Percentiles rank a stretch among this genome's conserved stretches.
Conservation (phyloP, 2,113 vertebrate species). For the Paramisgurnus dabryanus region DNA sequence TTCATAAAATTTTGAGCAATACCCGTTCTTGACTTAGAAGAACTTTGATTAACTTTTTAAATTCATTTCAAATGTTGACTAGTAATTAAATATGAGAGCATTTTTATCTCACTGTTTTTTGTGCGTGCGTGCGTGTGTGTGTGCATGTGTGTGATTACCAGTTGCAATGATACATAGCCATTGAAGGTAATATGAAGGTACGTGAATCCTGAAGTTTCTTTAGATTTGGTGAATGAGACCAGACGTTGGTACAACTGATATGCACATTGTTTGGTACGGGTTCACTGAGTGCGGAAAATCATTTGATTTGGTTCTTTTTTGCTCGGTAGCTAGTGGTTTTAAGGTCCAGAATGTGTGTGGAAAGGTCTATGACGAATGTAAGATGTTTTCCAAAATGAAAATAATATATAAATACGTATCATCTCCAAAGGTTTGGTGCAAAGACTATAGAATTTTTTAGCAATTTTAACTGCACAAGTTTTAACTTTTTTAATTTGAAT, state of each 20-base stretch:
- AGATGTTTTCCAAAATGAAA: constrained; percentile 66
- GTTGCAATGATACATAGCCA: neutral
- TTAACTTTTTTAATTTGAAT: constrained; percentile 37
- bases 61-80: too few relatives aligned
- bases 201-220: neutral
- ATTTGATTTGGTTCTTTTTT: constrained; percentile 6
- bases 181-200: constrained; percentile 10
- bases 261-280: neutral
- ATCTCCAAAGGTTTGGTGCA: constrained; percentile 57
- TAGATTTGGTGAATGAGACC: neutral
- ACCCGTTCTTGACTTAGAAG: too few relatives aligned
- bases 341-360: constrained; percentile 57
- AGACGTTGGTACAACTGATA: neutral
- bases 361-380: constrained; percentile 59
- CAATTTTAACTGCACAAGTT: constrained; percentile 52
- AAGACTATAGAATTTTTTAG: constrained; percentile 35
- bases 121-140: too few relatives aligned
- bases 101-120: too few relatives aligned
- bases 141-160: too few relatives aligned
- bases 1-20: too few relatives aligned
- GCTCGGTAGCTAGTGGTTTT: constrained; percentile 2
- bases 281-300: neutral
- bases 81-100: too few relatives aligned
- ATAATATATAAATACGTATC: constrained; percentile 69
- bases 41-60: too few relatives aligned